phyloP scores from a whole-genome alignment of 2,113 vertebrate genomes.

The Psammodynastes pulverulentus region DNA sequence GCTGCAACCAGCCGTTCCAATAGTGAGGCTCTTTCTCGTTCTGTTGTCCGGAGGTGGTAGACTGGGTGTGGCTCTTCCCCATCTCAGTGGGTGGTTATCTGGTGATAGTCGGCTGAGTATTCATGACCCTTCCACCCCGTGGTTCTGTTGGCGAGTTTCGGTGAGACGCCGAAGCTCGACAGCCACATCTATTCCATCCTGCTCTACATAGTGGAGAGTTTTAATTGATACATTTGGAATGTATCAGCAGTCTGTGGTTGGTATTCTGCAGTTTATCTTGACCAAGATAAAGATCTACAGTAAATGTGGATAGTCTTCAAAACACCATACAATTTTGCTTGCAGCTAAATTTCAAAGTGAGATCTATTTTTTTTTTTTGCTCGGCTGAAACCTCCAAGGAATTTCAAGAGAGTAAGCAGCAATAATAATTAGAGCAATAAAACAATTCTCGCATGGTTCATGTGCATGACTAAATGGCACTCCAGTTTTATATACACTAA shows the following conservation, averaged over 20 bases:
- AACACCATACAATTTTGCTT: neutral
- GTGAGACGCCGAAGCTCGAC: too few relatives aligned
- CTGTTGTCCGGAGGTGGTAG: too few relatives aligned
- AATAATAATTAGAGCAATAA: neutral
- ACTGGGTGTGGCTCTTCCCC: too few relatives aligned
- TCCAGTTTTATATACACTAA: neutral
- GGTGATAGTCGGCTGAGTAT: too few relatives aligned
- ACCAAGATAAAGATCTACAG: neutral
- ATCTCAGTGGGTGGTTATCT: too few relatives aligned
- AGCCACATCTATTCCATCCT: too few relatives aligned
- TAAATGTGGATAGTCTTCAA: neutral
- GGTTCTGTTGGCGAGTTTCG: too few relatives aligned
- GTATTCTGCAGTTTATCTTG: neutral
- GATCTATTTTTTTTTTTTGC: neutral
- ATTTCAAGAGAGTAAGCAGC: neutral
- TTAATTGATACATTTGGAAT: neutral
- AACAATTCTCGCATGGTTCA: neutral
- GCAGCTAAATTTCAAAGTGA: neutral
- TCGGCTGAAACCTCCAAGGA: neutral
- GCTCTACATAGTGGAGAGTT: neutral
- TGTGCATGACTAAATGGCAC: neutral
- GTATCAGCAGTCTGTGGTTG: neutral
- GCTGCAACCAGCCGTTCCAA: too few relatives aligned
- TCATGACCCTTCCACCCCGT: too few relatives aligned
- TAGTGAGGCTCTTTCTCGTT: too few relatives aligned